Evolutionary conservation across 2,113 vertebrate genomes (phyloP).

Genomic region (Arothron firmamentum): DNA sequence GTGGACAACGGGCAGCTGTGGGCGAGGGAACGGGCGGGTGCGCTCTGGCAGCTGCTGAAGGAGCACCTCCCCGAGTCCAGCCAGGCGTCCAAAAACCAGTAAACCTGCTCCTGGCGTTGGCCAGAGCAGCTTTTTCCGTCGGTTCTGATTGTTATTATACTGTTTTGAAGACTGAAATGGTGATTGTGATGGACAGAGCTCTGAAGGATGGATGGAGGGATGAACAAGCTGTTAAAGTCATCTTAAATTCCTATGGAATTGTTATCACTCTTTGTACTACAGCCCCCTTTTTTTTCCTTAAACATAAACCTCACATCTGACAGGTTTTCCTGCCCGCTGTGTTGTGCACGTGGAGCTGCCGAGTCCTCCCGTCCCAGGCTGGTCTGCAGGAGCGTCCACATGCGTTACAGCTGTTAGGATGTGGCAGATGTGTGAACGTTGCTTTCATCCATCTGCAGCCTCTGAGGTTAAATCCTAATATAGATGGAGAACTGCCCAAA

Average conservation of each 20-base stretch:
- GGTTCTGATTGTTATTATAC: conserved; percentile 20
- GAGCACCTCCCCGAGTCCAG: conserved; percentile 76
- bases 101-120: conserved; percentile 15
- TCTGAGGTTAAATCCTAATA: neutral
- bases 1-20: conserved; percentile 78
- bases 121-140: conserved; percentile 19
- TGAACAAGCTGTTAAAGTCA: conserved; percentile 46
- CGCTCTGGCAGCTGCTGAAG: conserved; percentile 64
- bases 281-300: conserved; percentile 31
- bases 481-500: too few species aligned
- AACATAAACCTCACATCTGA: neutral
- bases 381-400: too few species aligned
- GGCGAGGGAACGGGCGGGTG: conserved; percentile 77
- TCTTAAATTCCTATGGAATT: conserved; percentile 94
- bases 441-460: neutral
- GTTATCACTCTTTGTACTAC: conserved; percentile 52
- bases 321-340: neutral
- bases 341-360: neutral
- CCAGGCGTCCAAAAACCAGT: conserved; percentile 72
- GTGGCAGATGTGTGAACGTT: conserved; percentile 21
- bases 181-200: conserved; percentile 20
- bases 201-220: conserved; percentile 16
- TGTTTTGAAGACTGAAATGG: conserved; percentile 19
- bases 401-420: conserved; percentile 33
- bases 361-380: too few species aligned